phyloP scores from a whole-genome alignment of 2,888 invertebrate species.

The Phanerotoma sp. region DNA sequence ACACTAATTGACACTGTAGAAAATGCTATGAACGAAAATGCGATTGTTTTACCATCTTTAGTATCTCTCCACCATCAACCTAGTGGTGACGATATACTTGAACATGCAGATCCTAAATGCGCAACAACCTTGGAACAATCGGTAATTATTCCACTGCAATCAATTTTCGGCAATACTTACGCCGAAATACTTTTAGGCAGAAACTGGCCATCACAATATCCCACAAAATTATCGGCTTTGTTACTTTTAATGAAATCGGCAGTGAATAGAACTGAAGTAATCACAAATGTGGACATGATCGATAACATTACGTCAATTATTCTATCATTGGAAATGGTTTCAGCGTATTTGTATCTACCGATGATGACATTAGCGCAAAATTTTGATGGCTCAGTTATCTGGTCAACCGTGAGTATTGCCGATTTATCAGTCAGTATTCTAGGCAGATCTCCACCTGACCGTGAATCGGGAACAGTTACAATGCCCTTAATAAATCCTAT shows the following conservation, averaged over 20 bases:
- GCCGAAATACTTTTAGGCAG: constrained; percentile 23
- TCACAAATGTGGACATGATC: too few relatives aligned
- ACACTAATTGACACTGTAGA: neutral
- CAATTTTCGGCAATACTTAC: constrained; percentile 24
- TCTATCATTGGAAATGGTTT: constrained; percentile 27
- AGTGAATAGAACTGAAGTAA: too few relatives aligned
- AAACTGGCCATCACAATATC: constrained; percentile 10
- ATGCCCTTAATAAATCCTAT: constrained; percentile 34
- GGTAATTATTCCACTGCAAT: constrained; percentile 20
- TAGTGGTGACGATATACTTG: neutral
- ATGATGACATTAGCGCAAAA: constrained; percentile 14
- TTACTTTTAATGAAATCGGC: constrained; percentile 25
- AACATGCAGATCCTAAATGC: constrained; percentile 1
- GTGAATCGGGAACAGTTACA: neutral
- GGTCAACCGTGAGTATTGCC: constrained; percentile 23
- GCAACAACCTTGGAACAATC: constrained; percentile 4
- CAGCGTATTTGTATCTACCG: constrained; percentile 29
- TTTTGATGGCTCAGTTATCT: constrained; percentile 24
- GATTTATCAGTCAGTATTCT: constrained; percentile 8
- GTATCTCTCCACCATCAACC: constrained; percentile 11
- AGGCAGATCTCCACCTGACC: neutral
- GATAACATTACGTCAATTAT: too few relatives aligned
- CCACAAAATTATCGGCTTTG: constrained; percentile 32
- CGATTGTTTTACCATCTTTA: constrained; percentile 17
- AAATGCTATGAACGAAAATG: neutral